These are phyloP conservation scores for Paracanthobrama guichenoti DNA, from an alignment of 2,113 vertebrate species.

Conservation along the genomic window DNA sequence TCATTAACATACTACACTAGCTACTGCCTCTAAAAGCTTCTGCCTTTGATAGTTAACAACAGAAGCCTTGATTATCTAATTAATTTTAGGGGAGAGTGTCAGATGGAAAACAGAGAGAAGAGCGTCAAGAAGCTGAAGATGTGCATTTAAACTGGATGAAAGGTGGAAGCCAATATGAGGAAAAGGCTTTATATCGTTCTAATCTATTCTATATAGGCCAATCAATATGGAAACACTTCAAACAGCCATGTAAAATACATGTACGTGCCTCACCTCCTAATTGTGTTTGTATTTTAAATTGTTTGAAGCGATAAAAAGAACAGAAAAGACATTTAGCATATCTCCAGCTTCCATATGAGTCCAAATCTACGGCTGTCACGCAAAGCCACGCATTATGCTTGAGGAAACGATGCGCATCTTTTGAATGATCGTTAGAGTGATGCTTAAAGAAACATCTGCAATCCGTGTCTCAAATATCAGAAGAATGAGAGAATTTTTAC, in stretches of 20 bases:
- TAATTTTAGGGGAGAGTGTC: conserved; percentile 1
- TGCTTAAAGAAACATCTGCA: background rate
- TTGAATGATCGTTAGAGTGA: background rate
- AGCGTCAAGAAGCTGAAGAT: conserved; percentile 33
- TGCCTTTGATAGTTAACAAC: conserved; percentile 15
- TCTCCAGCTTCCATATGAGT: background rate
- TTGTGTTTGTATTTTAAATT: conserved; percentile 41
- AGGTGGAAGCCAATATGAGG: background rate
- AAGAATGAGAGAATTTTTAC: background rate
- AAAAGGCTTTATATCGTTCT: conserved; percentile 43
- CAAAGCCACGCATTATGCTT: background rate
- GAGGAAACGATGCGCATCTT: background rate
- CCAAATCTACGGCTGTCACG: background rate
- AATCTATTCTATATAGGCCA: conserved; percentile 64
- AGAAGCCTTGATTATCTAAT: background rate
- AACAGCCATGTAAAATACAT: conserved; percentile 37
- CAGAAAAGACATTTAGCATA: conserved; percentile 5
- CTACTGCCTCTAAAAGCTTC: conserved; percentile 26
- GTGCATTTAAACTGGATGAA: conserved; percentile 19
- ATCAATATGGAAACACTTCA: conserved; percentile 64
- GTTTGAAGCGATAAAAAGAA: conserved; percentile 33
- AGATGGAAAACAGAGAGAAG: conserved; percentile 41
- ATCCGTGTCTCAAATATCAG: background rate
- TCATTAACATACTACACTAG: conserved; percentile 38
- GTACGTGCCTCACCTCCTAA: conserved; percentile 10